Conservation (phyloP, 2,888 invertebrate species). For the Scaeva pyrastri region DNA sequence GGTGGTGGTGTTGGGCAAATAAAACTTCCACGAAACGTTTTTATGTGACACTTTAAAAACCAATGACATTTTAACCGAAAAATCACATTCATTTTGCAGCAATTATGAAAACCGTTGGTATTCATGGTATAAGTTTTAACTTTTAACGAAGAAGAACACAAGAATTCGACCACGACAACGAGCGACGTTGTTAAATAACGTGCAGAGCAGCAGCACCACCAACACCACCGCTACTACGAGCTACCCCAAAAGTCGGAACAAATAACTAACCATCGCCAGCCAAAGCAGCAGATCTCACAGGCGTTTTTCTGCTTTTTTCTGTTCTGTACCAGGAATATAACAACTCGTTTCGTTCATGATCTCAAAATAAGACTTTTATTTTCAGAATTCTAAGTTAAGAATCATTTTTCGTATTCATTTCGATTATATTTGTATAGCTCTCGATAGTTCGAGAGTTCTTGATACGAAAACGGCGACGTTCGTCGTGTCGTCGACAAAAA, state of each 20-base stretch:
- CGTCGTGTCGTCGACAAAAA: neutral
- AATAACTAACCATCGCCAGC: slow-evolving; percentile 58
- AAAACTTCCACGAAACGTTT: slow-evolving; percentile 13
- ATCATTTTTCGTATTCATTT: slow-evolving; percentile 76
- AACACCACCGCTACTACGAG: slow-evolving; percentile 61
- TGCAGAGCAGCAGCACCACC: slow-evolving; percentile 48
- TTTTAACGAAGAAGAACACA: slow-evolving; percentile 45
- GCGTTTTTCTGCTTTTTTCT: slow-evolving; percentile 65
- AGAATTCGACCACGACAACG: slow-evolving; percentile 51
- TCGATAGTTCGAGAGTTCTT: slow-evolving; percentile 73
- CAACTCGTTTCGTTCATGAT: slow-evolving; percentile 76
- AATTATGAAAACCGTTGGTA: neutral
- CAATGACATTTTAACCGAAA: neutral
- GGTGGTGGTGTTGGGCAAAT: neutral
- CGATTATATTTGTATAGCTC: slow-evolving; percentile 73
- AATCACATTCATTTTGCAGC: slow-evolving; percentile 23
- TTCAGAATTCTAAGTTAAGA: slow-evolving; percentile 76
- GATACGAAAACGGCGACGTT: slow-evolving; percentile 18
- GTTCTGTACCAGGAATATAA: slow-evolving; percentile 74
- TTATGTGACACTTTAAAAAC: slow-evolving; percentile 24
- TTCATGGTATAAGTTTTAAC: slow-evolving; percentile 52
- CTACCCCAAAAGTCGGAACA: slow-evolving; percentile 60
- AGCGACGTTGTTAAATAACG: slow-evolving; percentile 5
- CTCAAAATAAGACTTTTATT: slow-evolving; percentile 76
- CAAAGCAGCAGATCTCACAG: slow-evolving; percentile 60